These are phyloP conservation scores for Trinorchestia longiramus DNA, from an alignment of 1,140 invertebrate species.

Conservation along the genomic window DNA sequence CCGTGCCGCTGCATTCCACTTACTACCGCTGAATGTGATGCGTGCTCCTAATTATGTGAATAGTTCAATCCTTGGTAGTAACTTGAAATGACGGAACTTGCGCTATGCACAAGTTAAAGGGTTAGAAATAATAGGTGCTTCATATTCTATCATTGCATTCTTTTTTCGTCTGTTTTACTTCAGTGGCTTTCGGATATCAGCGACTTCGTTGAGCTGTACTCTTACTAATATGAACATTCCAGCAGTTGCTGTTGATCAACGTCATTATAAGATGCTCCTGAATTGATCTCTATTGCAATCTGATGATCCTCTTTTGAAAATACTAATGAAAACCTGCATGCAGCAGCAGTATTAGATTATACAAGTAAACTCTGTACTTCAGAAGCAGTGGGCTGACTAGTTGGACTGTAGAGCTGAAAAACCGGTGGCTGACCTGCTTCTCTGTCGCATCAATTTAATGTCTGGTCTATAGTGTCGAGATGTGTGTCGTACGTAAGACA, in stretches of 20 bases:
- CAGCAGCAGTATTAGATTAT: background rate
- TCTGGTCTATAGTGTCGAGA: background rate
- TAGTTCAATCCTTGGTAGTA: background rate
- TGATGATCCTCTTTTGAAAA: background rate
- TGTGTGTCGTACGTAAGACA: slow-evolving; percentile 38
- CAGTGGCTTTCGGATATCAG: background rate
- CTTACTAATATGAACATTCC: background rate
- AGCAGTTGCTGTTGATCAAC: background rate
- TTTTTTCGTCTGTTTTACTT: background rate
- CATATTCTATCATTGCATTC: background rate
- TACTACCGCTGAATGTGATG: background rate
- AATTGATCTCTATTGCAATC: background rate
- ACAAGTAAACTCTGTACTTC: background rate
- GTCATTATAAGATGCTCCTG: background rate
- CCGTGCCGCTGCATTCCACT: background rate
- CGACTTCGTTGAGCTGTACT: background rate
- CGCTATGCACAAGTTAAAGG: background rate
- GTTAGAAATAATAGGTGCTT: background rate
- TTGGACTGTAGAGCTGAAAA: background rate
- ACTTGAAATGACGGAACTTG: background rate
- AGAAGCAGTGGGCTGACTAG: background rate
- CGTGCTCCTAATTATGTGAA: background rate
- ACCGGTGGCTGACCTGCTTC: background rate
- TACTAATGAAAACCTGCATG: background rate
- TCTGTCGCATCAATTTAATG: background rate